phyloP scores from a whole-genome alignment of 2,113 vertebrate genomes.

The Leptodactylus fuscus region DNA sequence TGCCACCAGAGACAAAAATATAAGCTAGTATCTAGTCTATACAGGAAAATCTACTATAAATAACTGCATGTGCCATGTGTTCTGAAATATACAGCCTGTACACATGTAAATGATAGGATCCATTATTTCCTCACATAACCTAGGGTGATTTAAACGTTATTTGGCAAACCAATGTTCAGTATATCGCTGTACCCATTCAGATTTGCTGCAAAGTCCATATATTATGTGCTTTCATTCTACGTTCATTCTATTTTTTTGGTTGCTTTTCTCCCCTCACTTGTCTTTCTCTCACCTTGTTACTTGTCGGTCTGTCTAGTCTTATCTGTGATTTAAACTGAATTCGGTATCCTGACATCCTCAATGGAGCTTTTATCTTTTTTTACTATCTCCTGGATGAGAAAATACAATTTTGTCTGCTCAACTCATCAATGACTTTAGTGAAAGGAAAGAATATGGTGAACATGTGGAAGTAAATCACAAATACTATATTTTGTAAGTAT shows the following conservation, averaged over 20 bases:
- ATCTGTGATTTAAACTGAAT: slow-evolving; percentile 34
- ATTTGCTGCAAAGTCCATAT: neutral
- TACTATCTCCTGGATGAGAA: slow-evolving; percentile 17
- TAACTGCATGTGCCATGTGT: too few species aligned
- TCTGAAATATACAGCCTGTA: too few species aligned
- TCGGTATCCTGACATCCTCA: neutral
- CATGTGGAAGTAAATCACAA: neutral
- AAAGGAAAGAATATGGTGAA: slow-evolving; percentile 60
- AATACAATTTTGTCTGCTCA: slow-evolving; percentile 39
- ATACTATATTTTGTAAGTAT: neutral
- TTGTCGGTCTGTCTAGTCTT: slow-evolving; percentile 26
- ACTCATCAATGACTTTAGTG: slow-evolving; percentile 10
- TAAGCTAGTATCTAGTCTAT: too few species aligned
- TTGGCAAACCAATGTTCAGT: neutral
- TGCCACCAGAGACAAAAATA: too few species aligned
- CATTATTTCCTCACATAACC: neutral
- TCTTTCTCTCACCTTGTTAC: slow-evolving; percentile 32
- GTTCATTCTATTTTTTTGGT: neutral
- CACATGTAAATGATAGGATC: neutral
- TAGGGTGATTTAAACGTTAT: neutral
- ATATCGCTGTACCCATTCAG: neutral
- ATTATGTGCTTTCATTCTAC: neutral
- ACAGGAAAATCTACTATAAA: too few species aligned
- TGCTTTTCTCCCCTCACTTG: slow-evolving; percentile 8
- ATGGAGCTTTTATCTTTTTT: slow-evolving; percentile 44